Evolutionary conservation across 2,888 invertebrate species (phyloP).

Genomic region (Ectemnius lituratus): DNA sequence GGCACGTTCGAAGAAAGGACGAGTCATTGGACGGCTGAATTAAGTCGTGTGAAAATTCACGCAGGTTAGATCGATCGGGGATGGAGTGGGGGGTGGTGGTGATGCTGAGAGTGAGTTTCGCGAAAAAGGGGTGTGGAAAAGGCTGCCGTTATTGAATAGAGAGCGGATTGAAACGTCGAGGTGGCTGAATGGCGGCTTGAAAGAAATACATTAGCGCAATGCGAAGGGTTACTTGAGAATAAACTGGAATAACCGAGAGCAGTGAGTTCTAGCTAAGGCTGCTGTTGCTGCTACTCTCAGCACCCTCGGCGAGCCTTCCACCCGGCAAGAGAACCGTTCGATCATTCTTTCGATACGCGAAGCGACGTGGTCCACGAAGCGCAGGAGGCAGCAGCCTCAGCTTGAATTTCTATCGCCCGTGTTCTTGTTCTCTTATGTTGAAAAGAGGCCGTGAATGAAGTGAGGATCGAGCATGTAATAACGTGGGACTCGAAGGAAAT

Average conservation of each 20-base stretch:
- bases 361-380: conserved; percentile 29
- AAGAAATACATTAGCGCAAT: conserved; percentile 73
- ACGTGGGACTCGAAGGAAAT: neutral
- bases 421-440: neutral
- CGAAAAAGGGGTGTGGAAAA: conserved; percentile 44
- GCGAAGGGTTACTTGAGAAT: conserved; percentile 69
- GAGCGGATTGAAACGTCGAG: conserved; percentile 72
- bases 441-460: neutral
- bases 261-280: neutral
- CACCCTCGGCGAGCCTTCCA: conserved; percentile 21
- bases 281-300: conserved; percentile 4
- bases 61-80: conserved; percentile 71
- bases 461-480: neutral
- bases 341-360: conserved; percentile 56
- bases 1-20: conserved; percentile 43
- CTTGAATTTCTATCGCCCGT: conserved; percentile 37
- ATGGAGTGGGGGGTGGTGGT: neutral
- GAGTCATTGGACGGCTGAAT: conserved; percentile 59
- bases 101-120: conserved; percentile 55
- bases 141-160: conserved; percentile 65
- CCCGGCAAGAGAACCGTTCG: conserved; percentile 43
- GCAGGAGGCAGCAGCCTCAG: conserved; percentile 25
- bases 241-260: conserved; percentile 57
- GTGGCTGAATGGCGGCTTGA: conserved; percentile 67
- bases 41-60: conserved; percentile 62